Conservation (phyloP, 2,113 vertebrate species). For the Pampusana beccarii region DNA sequence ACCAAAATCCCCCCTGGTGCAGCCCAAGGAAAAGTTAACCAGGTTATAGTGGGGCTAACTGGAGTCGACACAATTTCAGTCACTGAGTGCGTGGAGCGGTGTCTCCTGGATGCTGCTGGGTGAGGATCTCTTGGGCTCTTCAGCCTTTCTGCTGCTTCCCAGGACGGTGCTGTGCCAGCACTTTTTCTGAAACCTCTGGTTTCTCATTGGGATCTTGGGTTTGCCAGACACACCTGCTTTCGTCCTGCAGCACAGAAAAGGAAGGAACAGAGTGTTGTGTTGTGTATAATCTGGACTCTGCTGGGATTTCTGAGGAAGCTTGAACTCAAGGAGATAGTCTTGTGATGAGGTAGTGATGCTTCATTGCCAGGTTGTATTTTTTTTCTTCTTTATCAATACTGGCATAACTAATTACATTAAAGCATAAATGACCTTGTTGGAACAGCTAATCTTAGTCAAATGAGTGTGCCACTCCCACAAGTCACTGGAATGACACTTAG, state of each 20-base stretch:
- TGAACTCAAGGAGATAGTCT: not conserved
- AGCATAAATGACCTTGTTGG: constrained; percentile 31
- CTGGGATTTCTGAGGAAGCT: not conserved
- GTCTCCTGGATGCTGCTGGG: not conserved
- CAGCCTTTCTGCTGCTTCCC: not conserved
- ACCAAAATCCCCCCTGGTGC: not conserved
- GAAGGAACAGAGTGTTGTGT: not conserved
- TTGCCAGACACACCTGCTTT: not conserved
- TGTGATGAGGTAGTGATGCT: not conserved
- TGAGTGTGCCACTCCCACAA: not conserved
- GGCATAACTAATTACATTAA: constrained; percentile 11
- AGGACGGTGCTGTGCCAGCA: not conserved
- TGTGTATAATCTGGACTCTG: not conserved
- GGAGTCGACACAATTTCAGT: not conserved
- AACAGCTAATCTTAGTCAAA: constrained; percentile 1
- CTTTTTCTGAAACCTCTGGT: not conserved
- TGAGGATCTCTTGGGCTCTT: not conserved
- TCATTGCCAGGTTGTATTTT: not conserved
- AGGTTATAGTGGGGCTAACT: not conserved
- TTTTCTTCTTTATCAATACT: not conserved
- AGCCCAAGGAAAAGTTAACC: not conserved
- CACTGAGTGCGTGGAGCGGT: not conserved
- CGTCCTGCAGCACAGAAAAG: not conserved
- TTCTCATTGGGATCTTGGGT: not conserved
- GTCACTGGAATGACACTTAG: constrained; percentile 30